Base-by-base conservation (phyloP, 2,113 vertebrate genomes). In the Tiliqua scincoides region DNA sequence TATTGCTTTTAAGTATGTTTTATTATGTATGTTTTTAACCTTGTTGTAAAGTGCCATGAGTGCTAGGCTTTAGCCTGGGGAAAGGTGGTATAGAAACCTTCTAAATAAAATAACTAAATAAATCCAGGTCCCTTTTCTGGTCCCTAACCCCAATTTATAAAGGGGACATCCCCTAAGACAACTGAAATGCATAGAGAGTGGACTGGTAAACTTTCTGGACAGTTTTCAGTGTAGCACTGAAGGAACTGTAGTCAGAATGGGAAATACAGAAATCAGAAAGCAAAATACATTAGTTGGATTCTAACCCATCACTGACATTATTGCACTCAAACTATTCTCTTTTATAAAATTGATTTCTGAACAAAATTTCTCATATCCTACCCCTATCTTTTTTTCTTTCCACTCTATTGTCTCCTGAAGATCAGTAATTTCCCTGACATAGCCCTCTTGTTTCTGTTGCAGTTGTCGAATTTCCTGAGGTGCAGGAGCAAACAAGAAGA, bases 331-430 rank as follows among this genome's bases (percentile, higher is more conserved):
- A 27, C 57, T 79, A 78, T 61, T 48, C 1, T 43, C 27, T 79
- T 72, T 59, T 40, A 15, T 1, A 6, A 57, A 61, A 70, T 40
- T 1, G 35, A 54, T 88, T 15, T 15, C 0, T 2, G 82, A 72
- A 57, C 18, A 68, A 30, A 27, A 2, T 84, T 52, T 27, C 71
- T 57, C 59, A 90, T 82, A 9, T 89, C 97, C 95, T 97, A 97
- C 97, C 96, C 96, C 96, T 97, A 97, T 99, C 96, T 98, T 99
- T 96, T 97, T 98, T 95, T 99, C 98, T 95, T 99, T 99, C 98
- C 98, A 99, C 79, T 98, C 98, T 97, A 99, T 95, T 35, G 97
- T 98, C 88, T 99, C 98, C 95, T 99, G 98, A 84, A 99, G 97
- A 89, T 99, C 98, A 88, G 97, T 95, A 75, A 99, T 97, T 93